Evolutionary conservation across 1,140 invertebrate species (phyloP), one percentile per base, ranked within the genome.

Genomic region (Drosophila funebris): DNA sequence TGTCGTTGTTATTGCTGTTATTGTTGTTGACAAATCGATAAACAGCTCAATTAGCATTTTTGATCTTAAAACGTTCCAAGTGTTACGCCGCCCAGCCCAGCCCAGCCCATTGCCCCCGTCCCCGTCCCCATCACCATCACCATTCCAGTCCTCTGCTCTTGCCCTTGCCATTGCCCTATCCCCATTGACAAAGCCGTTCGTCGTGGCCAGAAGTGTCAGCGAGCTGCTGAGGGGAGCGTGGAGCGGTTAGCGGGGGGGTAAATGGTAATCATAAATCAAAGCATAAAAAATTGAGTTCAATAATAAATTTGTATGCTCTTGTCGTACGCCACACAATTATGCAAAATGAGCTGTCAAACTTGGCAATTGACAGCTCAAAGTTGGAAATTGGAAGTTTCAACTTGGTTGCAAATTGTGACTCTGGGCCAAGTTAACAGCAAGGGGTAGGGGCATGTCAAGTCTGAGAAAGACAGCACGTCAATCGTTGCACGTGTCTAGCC

Each of bases 11-110:
- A 9, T 52, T 41, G 36, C 20, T 73, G 8, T 69, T 74, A 37
- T 73, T 85, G 76, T 87, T 87, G 83, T 82, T 88, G 83, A 87
- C 78, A 87, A 87, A 87, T 87, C 83, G 83, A 87, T 88, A 87
- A 87, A 87, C 83, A 83, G 76, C 75, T 87, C 83, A 88, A 88
- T 88, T 88, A 88, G 79, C 84, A 88, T 88, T 88, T 85, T 75
- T 78, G 61, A 69, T 74, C 68, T 66, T 46, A 71, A 80, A 71
- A 74, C 67, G 77, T 69, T 39, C 13, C 41, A 16, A 52, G 14
- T 39, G 46, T 33, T 61, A 41, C n/a, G 62, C 52, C 66, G 66
- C 68, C 68, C 61, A 64, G 48, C 61, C 68, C 61, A 64, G 48
- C 61, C 68, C 68, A 64, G 14, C 18, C 14, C 18, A 44, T 29